Percentiles rank a stretch among this genome's conserved stretches.
These are phyloP conservation scores for Cryptophagus acutangulus DNA, from an alignment of 2,888 invertebrate genomes.

Conservation along the genomic window DNA sequence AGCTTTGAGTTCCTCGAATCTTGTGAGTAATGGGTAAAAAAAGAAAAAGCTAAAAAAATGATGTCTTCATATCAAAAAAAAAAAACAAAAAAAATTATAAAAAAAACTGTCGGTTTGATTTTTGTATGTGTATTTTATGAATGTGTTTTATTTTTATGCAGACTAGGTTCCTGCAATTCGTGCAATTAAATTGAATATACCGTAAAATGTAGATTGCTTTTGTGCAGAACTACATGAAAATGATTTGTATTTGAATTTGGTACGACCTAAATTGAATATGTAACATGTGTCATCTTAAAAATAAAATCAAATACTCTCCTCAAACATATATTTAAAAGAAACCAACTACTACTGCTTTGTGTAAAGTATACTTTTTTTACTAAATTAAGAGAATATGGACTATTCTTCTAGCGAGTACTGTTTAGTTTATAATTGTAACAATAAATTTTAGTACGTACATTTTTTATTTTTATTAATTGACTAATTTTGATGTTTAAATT, in stretches of 20 bases:
- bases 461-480: slow-evolving; percentile 22
- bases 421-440: slow-evolving; percentile 46
- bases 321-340: too few relatives aligned
- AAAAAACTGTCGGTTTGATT: too few relatives aligned
- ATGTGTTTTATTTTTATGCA: slow-evolving; percentile 25
- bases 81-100: background rate
- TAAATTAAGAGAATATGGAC: slow-evolving; percentile 48
- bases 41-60: background rate
- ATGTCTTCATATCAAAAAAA: slow-evolving; percentile 9
- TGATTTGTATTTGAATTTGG: too few relatives aligned
- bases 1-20: too few relatives aligned
- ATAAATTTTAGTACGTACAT: slow-evolving; percentile 45
- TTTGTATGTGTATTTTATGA: slow-evolving; percentile 17
- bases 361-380: slow-evolving; percentile 45
- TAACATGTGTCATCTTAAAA: slow-evolving; percentile 20
- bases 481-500: too few relatives aligned
- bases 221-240: slow-evolving; percentile 35
- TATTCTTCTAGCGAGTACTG: slow-evolving; percentile 48
- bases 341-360: slow-evolving; percentile 38
- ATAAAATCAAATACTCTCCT: slow-evolving; percentile 20
- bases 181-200: slow-evolving; percentile 37
- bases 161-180: slow-evolving; percentile 34
- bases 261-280: slow-evolving; percentile 20
- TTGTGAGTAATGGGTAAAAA: slow-evolving; percentile 1
- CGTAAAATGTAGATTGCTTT: slow-evolving; percentile 37